phyloP scores from a whole-genome alignment of 2,797 vertebrate genomes.

The Sebastes minor region DNA sequence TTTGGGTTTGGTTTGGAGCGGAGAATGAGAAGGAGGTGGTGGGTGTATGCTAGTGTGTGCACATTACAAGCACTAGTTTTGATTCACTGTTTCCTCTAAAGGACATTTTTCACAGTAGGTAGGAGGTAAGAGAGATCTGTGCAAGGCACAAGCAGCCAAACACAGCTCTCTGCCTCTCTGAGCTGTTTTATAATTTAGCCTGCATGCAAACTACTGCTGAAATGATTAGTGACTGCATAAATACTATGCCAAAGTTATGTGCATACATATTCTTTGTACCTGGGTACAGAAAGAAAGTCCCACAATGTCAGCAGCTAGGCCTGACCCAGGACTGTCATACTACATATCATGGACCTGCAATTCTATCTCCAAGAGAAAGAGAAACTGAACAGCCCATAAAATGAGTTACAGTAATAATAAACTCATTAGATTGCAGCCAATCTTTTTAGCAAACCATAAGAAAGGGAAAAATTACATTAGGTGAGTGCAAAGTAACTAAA shows the following conservation, averaged over 20 bases:
- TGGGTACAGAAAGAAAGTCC: neutral
- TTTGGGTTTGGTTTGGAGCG: neutral
- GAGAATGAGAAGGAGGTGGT: slow-evolving; percentile 11
- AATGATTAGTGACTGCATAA: slow-evolving; percentile 1
- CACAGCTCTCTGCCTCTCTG: neutral
- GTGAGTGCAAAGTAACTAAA: neutral
- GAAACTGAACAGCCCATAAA: neutral
- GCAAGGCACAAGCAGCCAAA: slow-evolving; percentile 7
- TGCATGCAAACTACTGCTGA: neutral
- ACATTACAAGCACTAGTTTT: slow-evolving; percentile 28
- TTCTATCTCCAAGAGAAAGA: neutral
- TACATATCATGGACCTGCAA: neutral
- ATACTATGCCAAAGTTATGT: neutral
- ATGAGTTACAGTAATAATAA: neutral
- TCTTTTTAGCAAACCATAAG: neutral
- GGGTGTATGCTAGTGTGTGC: neutral
- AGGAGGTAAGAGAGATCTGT: slow-evolving; percentile 14
- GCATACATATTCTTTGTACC: neutral
- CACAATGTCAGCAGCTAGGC: neutral
- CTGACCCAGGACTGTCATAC: neutral
- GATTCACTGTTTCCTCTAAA: slow-evolving; percentile 5
- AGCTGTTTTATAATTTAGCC: neutral
- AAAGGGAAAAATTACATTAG: neutral
- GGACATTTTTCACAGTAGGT: slow-evolving; percentile 30
- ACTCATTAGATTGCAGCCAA: neutral